Evolutionary conservation across 2,113 vertebrate genomes (phyloP).

Genomic region (Furnarius figulus): DNA sequence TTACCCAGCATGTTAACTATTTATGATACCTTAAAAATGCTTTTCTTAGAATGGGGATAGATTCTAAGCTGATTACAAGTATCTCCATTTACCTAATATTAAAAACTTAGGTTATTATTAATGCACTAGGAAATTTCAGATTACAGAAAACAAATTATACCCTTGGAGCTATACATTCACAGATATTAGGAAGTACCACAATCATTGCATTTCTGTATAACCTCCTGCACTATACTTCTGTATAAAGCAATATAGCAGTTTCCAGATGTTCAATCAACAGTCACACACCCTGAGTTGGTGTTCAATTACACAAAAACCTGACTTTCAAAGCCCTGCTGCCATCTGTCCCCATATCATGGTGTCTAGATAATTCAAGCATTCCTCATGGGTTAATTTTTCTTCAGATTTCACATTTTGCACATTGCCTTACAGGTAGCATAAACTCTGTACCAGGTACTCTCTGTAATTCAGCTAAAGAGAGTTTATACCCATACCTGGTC

Average conservation of each 20-base stretch:
- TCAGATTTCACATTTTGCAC: neutral
- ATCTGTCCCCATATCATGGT: accelerated
- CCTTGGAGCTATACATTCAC: neutral
- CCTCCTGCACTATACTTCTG: neutral
- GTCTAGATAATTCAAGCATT: neutral
- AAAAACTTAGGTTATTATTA: neutral
- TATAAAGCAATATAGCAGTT: neutral
- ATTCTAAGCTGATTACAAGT: neutral
- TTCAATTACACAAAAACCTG: neutral
- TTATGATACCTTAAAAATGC: neutral
- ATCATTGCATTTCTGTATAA: neutral
- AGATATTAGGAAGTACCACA: neutral
- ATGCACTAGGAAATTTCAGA: neutral
- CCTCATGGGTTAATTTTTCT: neutral
- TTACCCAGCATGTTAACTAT: neutral
- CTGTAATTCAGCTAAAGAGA: neutral
- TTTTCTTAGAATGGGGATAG: neutral
- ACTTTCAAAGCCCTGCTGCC: neutral
- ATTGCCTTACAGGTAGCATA: neutral
- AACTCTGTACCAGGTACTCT: neutral
- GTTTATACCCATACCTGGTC: neutral
- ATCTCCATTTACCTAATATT: neutral
- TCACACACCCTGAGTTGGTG: neutral
- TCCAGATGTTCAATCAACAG: neutral
- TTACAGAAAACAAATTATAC: neutral